Percentiles rank a stretch among this genome's conserved stretches.
phyloP scores from a whole-genome alignment of 64 coral and sea anemone genomes.

The Catalaphyllia jardinei region DNA sequence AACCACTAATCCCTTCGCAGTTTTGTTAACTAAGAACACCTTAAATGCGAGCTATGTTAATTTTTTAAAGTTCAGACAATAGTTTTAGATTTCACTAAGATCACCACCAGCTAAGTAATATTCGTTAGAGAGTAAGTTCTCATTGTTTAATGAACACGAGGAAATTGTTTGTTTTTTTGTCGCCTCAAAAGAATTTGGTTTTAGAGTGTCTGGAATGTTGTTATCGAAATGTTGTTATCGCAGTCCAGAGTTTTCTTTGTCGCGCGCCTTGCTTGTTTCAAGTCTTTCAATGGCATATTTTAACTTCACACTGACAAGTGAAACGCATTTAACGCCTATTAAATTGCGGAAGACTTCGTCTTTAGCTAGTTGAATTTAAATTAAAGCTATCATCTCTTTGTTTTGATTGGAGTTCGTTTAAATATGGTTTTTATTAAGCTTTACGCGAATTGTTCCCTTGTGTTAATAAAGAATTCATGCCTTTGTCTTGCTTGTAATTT shows the following conservation, averaged over 20 bases:
- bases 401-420: not conserved
- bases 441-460: not conserved
- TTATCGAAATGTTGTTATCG: not conserved
- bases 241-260: not conserved
- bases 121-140: not conserved
- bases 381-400: too few relatives aligned
- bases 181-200: too few relatives aligned
- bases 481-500: not conserved
- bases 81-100: not conserved
- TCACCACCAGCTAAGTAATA: not conserved
- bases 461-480: conserved; percentile 21
- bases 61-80: not conserved
- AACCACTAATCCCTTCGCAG: not conserved
- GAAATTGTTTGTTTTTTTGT: conserved; percentile 1
- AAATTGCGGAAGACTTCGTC: too few relatives aligned
- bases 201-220: not conserved
- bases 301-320: too few relatives aligned
- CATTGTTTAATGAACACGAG: not conserved
- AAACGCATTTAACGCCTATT: too few relatives aligned
- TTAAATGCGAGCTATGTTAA: not conserved
- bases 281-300: too few relatives aligned
- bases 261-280: not conserved
- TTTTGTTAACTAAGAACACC: not conserved
- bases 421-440: not conserved
- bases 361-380: too few relatives aligned